These are phyloP conservation scores for Pollicipes pollicipes DNA, from an alignment of 1,140 invertebrate species.

Conservation along the genomic window DNA sequence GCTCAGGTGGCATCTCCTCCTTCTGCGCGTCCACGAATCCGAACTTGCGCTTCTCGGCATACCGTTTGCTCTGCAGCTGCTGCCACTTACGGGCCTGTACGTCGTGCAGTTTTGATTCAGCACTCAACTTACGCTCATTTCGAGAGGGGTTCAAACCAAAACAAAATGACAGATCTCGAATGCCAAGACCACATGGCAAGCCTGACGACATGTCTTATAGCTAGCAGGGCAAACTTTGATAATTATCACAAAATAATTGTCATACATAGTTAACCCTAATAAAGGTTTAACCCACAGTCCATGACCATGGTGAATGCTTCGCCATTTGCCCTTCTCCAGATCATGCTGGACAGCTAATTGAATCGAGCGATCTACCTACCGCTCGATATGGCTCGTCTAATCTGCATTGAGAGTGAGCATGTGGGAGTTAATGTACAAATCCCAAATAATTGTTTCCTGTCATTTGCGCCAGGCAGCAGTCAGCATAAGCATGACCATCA, in stretches of 20 bases:
- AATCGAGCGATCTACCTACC: no score
- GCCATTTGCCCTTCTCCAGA: no score
- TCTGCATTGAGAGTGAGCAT: no score
- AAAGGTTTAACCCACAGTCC: no score
- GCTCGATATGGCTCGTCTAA: no score
- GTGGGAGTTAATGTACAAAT: no score
- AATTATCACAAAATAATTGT: neutral
- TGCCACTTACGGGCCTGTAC: slow-evolving; percentile 87
- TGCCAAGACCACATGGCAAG: slow-evolving; percentile 13
- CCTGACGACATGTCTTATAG: neutral
- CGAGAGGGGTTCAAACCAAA: slow-evolving; percentile 3
- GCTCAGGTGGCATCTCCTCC: slow-evolving; percentile 98
- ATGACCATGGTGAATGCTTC: no score
- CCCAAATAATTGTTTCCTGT: no score
- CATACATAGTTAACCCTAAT: no score
- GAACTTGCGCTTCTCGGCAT: slow-evolving; percentile 94
- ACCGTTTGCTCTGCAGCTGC: slow-evolving; percentile 90
- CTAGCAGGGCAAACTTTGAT: no score
- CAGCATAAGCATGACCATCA: no score
- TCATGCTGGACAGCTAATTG: no score
- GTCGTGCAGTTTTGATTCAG: slow-evolving; percentile 19
- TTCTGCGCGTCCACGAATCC: slow-evolving; percentile 98
- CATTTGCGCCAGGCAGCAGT: neutral
- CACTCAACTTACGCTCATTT: slow-evolving; percentile 4
- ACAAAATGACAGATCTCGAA: slow-evolving; percentile 13